These are phyloP conservation scores for Mesorhabditis belari DNA, from an alignment of 2,888 invertebrate species.

Conservation along the genomic window DNA sequence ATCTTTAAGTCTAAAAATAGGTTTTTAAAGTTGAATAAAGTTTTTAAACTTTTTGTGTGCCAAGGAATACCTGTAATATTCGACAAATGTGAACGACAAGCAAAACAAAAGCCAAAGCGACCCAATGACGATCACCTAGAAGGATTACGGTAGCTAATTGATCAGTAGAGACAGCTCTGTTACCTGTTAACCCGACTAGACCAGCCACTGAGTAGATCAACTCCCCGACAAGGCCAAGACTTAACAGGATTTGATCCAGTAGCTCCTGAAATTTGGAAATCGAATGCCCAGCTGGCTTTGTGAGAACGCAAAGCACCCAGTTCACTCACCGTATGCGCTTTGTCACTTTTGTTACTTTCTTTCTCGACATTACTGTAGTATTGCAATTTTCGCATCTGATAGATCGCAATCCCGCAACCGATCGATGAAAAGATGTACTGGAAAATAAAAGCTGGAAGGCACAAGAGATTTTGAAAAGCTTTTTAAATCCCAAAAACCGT, in stretches of 20 bases:
- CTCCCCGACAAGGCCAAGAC: conserved; percentile 45
- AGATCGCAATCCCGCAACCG: conserved; percentile 40
- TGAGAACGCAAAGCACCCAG: no score
- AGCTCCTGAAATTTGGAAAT: conserved; percentile 25
- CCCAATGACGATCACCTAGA: conserved; percentile 14
- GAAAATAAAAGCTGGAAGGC: no score
- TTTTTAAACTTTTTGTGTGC: background rate
- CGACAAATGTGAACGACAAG: conserved; percentile 41
- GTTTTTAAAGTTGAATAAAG: no score
- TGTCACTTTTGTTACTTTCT: background rate
- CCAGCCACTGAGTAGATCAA: conserved; percentile 49
- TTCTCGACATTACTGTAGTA: conserved; percentile 23
- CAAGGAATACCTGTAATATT: conserved; percentile 28
- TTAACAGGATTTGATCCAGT: conserved; percentile 44
- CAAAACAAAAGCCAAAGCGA: conserved; percentile 27
- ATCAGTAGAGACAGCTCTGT: conserved; percentile 7
- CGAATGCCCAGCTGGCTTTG: no score
- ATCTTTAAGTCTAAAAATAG: no score
- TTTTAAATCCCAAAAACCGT: background rate
- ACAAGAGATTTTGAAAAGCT: background rate
- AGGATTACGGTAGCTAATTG: background rate
- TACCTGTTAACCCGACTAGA: conserved; percentile 43
- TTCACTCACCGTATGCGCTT: background rate
- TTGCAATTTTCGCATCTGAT: conserved; percentile 40
- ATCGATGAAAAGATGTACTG: conserved; percentile 38